Evolutionary conservation across 2,113 vertebrate species (phyloP).

Genomic region (Panthera uncia): DNA sequence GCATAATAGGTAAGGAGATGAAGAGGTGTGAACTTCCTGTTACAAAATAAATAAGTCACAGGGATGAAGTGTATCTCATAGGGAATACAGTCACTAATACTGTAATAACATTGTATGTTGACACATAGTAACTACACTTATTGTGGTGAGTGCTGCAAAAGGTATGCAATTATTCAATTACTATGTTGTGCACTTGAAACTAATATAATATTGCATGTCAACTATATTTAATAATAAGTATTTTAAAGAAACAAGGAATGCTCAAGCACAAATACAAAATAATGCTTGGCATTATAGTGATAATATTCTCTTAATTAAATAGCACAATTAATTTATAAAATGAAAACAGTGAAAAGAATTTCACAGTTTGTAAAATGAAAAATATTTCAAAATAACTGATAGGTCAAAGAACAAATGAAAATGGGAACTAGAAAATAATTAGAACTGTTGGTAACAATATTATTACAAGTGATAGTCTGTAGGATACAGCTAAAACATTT

Average conservation of each 20-base stretch:
- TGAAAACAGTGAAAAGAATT: neutral
- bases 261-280: neutral
- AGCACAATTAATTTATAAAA: neutral
- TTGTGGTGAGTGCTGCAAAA: neutral
- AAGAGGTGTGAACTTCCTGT: neutral
- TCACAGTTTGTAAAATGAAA: neutral
- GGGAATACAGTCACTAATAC: neutral
- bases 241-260: neutral
- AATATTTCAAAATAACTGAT: neutral
- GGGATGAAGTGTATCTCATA: neutral
- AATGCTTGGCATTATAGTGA: neutral
- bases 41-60: neutral
- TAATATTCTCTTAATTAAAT: neutral
- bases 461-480: neutral
- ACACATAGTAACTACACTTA: neutral
- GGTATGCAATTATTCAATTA: neutral
- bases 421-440: neutral
- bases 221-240: neutral
- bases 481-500: neutral
- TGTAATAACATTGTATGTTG: neutral
- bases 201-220: neutral
- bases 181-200: neutral
- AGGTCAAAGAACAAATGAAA: neutral
- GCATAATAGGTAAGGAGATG: neutral
- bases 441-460: neutral